phyloP scores from a whole-genome alignment of 64 coral and sea anemone genomes.

The Actinia equina region DNA sequence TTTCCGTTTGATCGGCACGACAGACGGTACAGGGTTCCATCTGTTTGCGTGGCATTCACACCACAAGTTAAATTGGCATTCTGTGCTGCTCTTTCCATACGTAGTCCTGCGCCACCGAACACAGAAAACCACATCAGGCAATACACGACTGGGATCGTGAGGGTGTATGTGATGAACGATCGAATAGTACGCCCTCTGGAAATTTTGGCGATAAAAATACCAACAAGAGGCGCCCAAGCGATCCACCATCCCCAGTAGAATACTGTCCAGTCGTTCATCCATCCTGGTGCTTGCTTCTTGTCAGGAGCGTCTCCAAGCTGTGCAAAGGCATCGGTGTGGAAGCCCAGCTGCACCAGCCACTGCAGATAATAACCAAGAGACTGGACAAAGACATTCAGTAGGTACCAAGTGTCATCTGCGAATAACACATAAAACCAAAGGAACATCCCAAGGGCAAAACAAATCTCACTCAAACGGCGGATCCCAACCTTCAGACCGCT shows the following conservation, averaged over 20 bases:
- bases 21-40: constrained; percentile 11
- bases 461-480: constrained; percentile 56
- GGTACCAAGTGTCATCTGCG: constrained; percentile 41
- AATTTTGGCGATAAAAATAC: constrained; percentile 56
- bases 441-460: constrained; percentile 49
- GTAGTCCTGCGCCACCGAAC: constrained; percentile 46
- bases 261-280: constrained; percentile 65
- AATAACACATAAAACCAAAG: constrained; percentile 34
- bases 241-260: constrained; percentile 82
- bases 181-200: constrained; percentile 54
- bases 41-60: background rate
- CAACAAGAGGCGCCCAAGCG: constrained; percentile 57
- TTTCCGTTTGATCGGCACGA: background rate
- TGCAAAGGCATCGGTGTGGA: constrained; percentile 70
- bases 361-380: constrained; percentile 45
- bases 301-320: constrained; percentile 57
- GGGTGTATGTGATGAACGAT: constrained; percentile 40
- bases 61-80: constrained; percentile 25
- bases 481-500: constrained; percentile 57
- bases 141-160: constrained; percentile 49
- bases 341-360: constrained; percentile 55
- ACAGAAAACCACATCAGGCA: constrained; percentile 57
- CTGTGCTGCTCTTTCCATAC: constrained; percentile 48
- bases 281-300: constrained; percentile 16
- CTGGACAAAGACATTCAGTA: constrained; percentile 56